phyloP scores from a whole-genome alignment of 1,140 invertebrate species.

The Zophobas atratus region DNA sequence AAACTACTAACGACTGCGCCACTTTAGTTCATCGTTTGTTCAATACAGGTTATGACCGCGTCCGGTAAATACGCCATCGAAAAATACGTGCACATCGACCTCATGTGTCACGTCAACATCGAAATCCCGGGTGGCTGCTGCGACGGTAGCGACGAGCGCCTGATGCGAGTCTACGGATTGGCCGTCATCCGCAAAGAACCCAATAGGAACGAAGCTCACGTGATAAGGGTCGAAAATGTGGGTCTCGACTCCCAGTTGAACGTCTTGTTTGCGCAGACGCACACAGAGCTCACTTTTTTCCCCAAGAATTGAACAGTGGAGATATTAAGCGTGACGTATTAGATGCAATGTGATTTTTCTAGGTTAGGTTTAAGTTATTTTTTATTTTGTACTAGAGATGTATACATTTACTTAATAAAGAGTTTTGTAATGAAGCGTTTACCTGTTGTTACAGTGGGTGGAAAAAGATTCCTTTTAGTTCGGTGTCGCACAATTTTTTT shows the following conservation, averaged over 20 bases:
- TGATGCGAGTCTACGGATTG: slow-evolving; percentile 77
- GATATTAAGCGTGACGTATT: not conserved
- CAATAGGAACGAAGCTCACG: slow-evolving; percentile 68
- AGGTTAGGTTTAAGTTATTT: slow-evolving; percentile 37
- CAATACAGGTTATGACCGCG: slow-evolving; percentile 18
- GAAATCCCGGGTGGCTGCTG: slow-evolving; percentile 1
- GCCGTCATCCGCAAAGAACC: slow-evolving; percentile 76
- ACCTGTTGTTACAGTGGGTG: slow-evolving; percentile 63
- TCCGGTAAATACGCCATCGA: slow-evolving; percentile 70
- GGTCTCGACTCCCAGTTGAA: slow-evolving; percentile 79
- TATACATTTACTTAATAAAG: not conserved
- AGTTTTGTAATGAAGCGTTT: slow-evolving; percentile 7
- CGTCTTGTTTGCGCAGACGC: slow-evolving; percentile 74
- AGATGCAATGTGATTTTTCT: slow-evolving; percentile 24
- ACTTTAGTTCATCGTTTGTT: not conserved
- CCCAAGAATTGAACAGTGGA: slow-evolving; percentile 61
- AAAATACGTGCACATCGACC: slow-evolving; percentile 77
- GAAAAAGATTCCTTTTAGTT: slow-evolving; percentile 84
- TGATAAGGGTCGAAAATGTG: slow-evolving; percentile 76
- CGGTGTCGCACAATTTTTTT: slow-evolving; percentile 80
- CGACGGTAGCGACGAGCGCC: slow-evolving; percentile 68
- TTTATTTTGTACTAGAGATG: not conserved
- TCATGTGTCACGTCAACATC: slow-evolving; percentile 73
- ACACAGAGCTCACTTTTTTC: slow-evolving; percentile 76
- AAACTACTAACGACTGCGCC: not conserved